These are phyloP conservation scores for Heterodera carotae DNA, from an alignment of 1,140 invertebrate species.

Conservation along the genomic window DNA sequence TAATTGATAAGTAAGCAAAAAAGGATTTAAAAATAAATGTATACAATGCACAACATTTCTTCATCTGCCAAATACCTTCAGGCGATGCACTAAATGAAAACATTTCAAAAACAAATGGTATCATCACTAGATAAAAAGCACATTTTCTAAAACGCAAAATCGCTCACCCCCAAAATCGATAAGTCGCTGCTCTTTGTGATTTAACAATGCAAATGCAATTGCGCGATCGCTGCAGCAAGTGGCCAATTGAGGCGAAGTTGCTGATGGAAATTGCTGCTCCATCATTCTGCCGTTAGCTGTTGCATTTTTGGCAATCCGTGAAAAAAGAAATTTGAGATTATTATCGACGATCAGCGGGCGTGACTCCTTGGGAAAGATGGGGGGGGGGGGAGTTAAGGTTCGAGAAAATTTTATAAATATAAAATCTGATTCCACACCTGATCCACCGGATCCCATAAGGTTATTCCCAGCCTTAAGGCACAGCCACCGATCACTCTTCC, in stretches of 20 bases:
- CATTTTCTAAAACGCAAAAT: background rate
- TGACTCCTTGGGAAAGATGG: slow-evolving; percentile 14
- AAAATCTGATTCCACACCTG: too few species aligned
- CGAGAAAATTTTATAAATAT: background rate
- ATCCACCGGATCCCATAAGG: slow-evolving; percentile 18
- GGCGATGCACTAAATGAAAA: background rate
- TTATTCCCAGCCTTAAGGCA: slow-evolving; percentile 18
- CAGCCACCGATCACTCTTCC: slow-evolving; percentile 18
- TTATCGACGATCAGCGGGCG: slow-evolving; percentile 17
- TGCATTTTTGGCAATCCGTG: background rate
- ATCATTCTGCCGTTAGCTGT: background rate
- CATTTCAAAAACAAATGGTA: background rate
- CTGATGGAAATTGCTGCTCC: background rate
- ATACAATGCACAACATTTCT: background rate
- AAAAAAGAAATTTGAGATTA: slow-evolving; percentile 18
- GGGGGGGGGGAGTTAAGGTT: background rate
- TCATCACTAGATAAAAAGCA: too few species aligned
- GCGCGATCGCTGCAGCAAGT: slow-evolving; percentile 22
- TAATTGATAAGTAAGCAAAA: too few species aligned
- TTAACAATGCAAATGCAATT: slow-evolving; percentile 24
- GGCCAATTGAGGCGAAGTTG: background rate
- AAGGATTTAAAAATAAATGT: too few species aligned
- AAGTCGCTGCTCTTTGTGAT: slow-evolving; percentile 27
- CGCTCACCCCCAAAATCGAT: slow-evolving; percentile 27
- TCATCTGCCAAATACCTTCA: slow-evolving; percentile 10